phyloP scores from a whole-genome alignment of 1,140 invertebrate species.

The Mercenaria mercenaria region DNA sequence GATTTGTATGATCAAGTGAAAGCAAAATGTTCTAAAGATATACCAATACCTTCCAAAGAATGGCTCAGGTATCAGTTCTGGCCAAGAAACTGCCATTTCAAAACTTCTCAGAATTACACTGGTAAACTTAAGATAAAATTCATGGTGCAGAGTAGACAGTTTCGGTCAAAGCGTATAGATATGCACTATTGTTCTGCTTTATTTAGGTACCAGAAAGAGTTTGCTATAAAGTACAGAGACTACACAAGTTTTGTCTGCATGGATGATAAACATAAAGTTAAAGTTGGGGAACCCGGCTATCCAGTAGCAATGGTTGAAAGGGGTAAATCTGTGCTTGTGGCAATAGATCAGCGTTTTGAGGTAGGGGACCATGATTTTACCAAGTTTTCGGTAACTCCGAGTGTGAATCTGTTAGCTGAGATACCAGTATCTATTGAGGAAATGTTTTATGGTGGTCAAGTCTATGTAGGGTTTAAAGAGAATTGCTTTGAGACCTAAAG shows the following conservation, averaged over 20 bases:
- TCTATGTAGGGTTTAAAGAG: too few relatives aligned
- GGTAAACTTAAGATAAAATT: not conserved
- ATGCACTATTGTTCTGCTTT: constrained; percentile 66
- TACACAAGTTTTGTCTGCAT: constrained; percentile 51
- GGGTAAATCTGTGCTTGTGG: too few relatives aligned
- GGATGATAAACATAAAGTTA: constrained; percentile 69
- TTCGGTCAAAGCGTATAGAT: not conserved
- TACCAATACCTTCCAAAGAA: not conserved
- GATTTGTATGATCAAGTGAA: constrained; percentile 48
- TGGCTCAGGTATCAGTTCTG: not conserved
- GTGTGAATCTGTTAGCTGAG: too few relatives aligned
- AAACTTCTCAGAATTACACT: not conserved
- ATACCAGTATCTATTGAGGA: too few relatives aligned
- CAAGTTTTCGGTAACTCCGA: too few relatives aligned
- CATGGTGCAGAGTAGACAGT: not conserved
- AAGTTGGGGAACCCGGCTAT: constrained; percentile 67
- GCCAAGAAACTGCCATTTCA: not conserved
- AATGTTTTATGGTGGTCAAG: too few relatives aligned
- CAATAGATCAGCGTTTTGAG: too few relatives aligned
- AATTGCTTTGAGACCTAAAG: too few relatives aligned
- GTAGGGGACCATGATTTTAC: too few relatives aligned
- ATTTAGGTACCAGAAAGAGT: constrained; percentile 67
- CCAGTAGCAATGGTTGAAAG: constrained; percentile 67
- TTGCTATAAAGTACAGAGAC: constrained; percentile 61
- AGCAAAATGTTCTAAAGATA: not conserved